Percentiles rank a stretch among this genome's conserved stretches.
These are phyloP conservation scores for Alloscopus bannaensis DNA, from an alignment of 2,888 invertebrate species.

Conservation along the genomic window DNA sequence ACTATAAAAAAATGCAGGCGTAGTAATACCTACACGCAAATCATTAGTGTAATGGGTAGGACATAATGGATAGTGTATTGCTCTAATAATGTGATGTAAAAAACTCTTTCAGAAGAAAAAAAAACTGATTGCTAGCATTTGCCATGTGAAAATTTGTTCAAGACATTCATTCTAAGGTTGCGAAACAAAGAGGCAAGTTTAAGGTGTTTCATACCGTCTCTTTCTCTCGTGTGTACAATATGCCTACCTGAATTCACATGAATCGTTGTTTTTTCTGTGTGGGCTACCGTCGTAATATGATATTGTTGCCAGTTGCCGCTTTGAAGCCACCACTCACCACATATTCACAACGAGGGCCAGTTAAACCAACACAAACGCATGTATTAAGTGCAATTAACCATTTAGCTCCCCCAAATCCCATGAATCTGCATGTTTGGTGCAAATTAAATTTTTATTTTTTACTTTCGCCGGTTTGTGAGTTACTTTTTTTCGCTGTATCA, in stretches of 20 bases:
- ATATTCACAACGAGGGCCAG: neutral
- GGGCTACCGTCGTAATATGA: neutral
- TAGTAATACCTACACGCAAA: no score
- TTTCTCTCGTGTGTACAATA: neutral
- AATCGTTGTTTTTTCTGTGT: neutral
- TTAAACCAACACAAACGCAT: neutral
- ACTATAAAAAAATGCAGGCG: neutral
- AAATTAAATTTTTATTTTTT: no score
- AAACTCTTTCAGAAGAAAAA: neutral
- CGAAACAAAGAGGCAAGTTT: conserved; percentile 24
- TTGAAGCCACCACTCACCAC: neutral
- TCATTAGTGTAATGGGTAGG: no score
- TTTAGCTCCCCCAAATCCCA: no score
- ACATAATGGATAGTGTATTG: neutral
- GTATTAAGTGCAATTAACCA: neutral
- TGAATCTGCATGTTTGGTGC: no score
- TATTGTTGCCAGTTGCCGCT: neutral
- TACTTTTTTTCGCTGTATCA: no score
- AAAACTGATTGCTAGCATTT: neutral
- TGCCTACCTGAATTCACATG: neutral
- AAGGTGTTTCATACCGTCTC: conserved; percentile 17
- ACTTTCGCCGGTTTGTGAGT: no score
- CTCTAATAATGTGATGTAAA: neutral
- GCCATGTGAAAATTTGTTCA: conserved; percentile 33
- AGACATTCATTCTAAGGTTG: conserved; percentile 40